These are phyloP conservation scores for Xenentodon cancila DNA, from an alignment of 2,797 vertebrate species.

Conservation along the genomic window DNA sequence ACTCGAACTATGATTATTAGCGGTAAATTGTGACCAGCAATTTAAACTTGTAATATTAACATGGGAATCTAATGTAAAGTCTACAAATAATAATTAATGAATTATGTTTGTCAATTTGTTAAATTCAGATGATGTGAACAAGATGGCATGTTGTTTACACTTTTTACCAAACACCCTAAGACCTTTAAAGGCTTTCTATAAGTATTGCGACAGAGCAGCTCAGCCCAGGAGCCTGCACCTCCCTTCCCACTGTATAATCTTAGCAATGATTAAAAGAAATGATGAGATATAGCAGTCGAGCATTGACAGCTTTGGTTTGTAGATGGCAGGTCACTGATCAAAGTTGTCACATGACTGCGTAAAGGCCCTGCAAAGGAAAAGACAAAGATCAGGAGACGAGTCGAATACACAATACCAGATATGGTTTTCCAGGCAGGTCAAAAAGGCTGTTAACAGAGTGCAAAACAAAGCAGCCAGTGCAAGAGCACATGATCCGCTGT, in stretches of 20 bases:
- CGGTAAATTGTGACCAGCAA: no score
- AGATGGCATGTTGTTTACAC: no score
- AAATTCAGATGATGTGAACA: no score
- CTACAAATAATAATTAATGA: no score
- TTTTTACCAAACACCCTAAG: no score
- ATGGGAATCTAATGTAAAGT: no score
- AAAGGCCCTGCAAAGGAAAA: neutral
- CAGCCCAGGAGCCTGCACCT: neutral
- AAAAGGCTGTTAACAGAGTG: slow-evolving; percentile 7
- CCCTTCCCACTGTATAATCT: slow-evolving; percentile 1
- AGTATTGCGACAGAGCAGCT: slow-evolving; percentile 29
- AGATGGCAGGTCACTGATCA: slow-evolving; percentile 1
- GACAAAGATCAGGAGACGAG: slow-evolving; percentile 1
- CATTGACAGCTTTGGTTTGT: slow-evolving; percentile 1
- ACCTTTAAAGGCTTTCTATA: neutral
- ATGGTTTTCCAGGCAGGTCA: slow-evolving; percentile 8
- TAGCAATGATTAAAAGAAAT: neutral
- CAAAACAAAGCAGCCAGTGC: slow-evolving; percentile 19
- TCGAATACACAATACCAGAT: neutral
- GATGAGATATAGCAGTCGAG: neutral
- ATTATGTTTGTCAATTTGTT: no score
- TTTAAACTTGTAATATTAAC: no score
- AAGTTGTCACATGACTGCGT: slow-evolving; percentile 5
- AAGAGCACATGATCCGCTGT: slow-evolving; percentile 37
- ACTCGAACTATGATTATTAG: no score